phyloP scores from a whole-genome alignment of 1,140 invertebrate genomes.

The Apis laboriosa region DNA sequence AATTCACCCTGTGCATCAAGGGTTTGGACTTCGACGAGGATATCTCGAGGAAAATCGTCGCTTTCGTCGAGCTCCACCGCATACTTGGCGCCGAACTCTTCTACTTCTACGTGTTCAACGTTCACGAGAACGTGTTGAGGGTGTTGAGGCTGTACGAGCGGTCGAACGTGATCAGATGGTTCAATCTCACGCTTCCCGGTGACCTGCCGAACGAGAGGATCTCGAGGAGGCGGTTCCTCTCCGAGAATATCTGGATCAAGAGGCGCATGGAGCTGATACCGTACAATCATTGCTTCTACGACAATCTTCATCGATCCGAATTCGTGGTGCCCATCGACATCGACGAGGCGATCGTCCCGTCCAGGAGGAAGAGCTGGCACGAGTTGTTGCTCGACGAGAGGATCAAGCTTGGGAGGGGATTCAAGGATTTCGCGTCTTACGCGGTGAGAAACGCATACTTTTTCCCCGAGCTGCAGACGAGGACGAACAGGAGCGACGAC shows the following conservation, averaged over 20 bases:
- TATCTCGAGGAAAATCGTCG: constrained; percentile 83
- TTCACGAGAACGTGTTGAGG: constrained; percentile 81
- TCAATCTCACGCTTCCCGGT: constrained; percentile 82
- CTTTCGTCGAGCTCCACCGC: constrained; percentile 86
- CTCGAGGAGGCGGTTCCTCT: constrained; percentile 72
- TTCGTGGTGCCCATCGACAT: constrained; percentile 87
- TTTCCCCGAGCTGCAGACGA: constrained; percentile 78
- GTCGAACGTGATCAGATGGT: constrained; percentile 80
- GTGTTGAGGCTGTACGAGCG: constrained; percentile 83
- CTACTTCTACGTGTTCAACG: constrained; percentile 84
- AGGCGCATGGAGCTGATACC: constrained; percentile 86
- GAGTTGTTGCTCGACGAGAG: constrained; percentile 77
- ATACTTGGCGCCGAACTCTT: constrained; percentile 85
- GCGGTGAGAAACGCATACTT: constrained; percentile 86
- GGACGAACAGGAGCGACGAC: constrained; percentile 35
- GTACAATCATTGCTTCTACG: constrained; percentile 89
- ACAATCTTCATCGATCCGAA: constrained; percentile 83
- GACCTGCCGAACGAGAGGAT: constrained; percentile 75
- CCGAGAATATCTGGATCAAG: constrained; percentile 85
- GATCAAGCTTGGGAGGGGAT: constrained; percentile 71
- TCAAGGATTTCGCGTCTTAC: constrained; percentile 83
- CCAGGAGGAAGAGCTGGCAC: constrained; percentile 82
- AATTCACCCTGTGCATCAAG: constrained; percentile 87
- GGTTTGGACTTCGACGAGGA: constrained; percentile 85
- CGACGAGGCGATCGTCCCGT: constrained; percentile 87